Evolutionary conservation across 1,140 invertebrate species (phyloP), one percentile per base, ranked within the genome.

Genomic region (Ostrea edulis): DNA sequence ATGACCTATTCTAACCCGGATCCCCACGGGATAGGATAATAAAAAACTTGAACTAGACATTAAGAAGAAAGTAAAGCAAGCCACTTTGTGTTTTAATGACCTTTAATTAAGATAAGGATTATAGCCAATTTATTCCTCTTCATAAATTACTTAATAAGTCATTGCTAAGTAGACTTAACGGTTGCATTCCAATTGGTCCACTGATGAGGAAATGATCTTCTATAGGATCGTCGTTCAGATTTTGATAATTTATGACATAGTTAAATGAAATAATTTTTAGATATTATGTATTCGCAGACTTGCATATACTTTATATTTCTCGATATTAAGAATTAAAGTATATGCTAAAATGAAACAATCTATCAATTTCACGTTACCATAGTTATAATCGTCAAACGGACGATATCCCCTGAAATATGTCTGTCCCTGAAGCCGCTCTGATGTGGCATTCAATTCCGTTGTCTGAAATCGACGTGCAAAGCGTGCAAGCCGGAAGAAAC

Each of bases 381-480:
- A 25, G 68, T 9, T 77, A 77, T 77, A 77, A 77, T 77, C 68
- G 35, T 77, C 12, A 25, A 77, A 77, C 29, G 68, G 68, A 77
- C 25, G 35, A 5, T 77, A 25, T 77, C 9, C 9, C 14, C 68
- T 29, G 68, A 77, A 77, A 62, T 12, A 62, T 62, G n/a, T 62
- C 17, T 62, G 55, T 17, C n/a, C 5, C 55, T 20, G n/a, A 35
- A 22, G 12, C 29, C 29, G 25, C 29, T n/a, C 25, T 25, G 1
- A 22, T 11, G 8, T 35, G 68, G 68, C 11, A 77, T 77, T 44
- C 12, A 25, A 35, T 77, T 77, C 12, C 25, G 14, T 77, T 77
- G 25, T 77, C 68, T 77, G 68, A 77, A 14, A 77, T 77, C 22
- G 68, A 77, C 68, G 68, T 35, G 14, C 29, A 77, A 77, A 25